Percentiles rank a stretch among this genome's conserved stretches.
phyloP scores from a whole-genome alignment of 1,140 invertebrate species.

The Drosophila santomea region DNA sequence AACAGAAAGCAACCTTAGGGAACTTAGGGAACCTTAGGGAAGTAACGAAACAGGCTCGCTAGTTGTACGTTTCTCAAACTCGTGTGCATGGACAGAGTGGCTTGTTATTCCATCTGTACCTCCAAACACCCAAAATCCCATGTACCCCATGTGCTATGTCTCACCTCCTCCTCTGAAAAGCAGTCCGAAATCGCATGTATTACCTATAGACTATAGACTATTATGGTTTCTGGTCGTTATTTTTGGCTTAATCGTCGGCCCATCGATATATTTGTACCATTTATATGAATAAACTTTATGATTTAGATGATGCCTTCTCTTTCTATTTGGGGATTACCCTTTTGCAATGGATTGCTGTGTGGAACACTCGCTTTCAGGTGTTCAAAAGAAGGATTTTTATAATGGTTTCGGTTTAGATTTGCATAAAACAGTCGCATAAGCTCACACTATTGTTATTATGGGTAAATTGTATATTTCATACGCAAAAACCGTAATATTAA shows the following conservation, averaged over 20 bases:
- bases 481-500: too few relatives aligned
- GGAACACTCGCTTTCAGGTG: neutral
- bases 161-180: neutral
- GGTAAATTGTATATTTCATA: too few relatives aligned
- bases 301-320: conserved; percentile 20
- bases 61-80: conserved; percentile 12
- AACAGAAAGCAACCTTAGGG: neutral
- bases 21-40: neutral
- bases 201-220: conserved; percentile 26
- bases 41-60: conserved; percentile 3
- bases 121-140: neutral
- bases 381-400: neutral
- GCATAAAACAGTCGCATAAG: too few relatives aligned
- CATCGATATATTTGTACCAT: conserved; percentile 41
- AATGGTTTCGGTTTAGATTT: neutral
- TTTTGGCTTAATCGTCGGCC: conserved; percentile 26
- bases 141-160: conserved; percentile 1
- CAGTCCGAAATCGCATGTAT: conserved; percentile 12
- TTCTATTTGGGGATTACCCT: conserved; percentile 1
- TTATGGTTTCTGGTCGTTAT: conserved; percentile 1
- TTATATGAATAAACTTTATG: conserved; percentile 39
- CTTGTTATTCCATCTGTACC: conserved; percentile 20
- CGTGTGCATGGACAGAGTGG: conserved; percentile 26
- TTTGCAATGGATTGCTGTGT: neutral
- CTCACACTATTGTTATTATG: too few relatives aligned